phyloP scores from a whole-genome alignment of 2,797 vertebrate genomes.

The Eulemur mongoz region DNA sequence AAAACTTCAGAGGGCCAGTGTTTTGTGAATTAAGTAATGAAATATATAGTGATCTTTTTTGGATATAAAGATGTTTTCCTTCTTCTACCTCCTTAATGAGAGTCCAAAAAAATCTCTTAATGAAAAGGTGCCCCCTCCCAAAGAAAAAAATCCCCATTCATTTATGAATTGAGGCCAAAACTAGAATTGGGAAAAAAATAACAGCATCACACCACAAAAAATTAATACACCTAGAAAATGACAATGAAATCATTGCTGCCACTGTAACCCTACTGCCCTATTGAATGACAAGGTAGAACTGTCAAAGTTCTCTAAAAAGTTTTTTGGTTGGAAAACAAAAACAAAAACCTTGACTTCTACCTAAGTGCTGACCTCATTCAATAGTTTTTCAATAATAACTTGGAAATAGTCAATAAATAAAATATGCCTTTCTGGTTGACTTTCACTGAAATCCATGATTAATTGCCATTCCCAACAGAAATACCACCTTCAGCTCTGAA shows the following conservation, averaged over 20 bases:
- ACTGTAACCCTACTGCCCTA: background rate
- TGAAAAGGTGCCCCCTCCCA: background rate
- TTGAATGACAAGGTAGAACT: background rate
- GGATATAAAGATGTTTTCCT: background rate
- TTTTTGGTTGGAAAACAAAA: background rate
- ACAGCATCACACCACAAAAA: background rate
- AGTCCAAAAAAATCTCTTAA: background rate
- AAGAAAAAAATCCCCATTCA: background rate
- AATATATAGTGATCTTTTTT: background rate
- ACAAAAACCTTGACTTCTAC: background rate
- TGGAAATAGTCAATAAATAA: slow-evolving; percentile 46
- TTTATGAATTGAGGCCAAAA: background rate
- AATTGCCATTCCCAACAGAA: slow-evolving; percentile 16
- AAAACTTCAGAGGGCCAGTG: background rate
- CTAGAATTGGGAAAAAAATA: background rate
- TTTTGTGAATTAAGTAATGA: background rate
- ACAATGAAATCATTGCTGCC: background rate
- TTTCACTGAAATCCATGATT: slow-evolving; percentile 56
- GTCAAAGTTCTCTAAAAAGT: background rate
- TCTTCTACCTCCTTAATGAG: background rate
- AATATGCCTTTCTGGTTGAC: background rate
- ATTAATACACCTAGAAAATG: background rate
- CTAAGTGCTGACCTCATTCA: slow-evolving; percentile 47
- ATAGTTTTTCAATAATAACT: slow-evolving; percentile 45
- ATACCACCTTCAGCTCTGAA: slow-evolving; percentile 32